Conservation (phyloP, 2,113 vertebrate species). For the Rhabdornis inornatus region DNA sequence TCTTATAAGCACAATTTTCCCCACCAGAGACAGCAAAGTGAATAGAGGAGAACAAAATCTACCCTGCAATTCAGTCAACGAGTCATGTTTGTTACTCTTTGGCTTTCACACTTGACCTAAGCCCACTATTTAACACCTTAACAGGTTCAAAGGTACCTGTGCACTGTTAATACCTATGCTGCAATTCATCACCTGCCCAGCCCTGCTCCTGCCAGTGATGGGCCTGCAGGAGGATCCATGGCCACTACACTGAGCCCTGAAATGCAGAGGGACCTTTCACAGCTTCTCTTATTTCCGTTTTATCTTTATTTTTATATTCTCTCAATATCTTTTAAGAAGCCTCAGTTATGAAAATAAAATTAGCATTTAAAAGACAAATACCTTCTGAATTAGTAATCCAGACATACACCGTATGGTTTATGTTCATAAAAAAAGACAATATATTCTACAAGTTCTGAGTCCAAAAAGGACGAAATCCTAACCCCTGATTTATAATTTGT, state of each 20-base stretch:
- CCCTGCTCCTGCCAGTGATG: neutral
- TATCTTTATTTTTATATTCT: neutral
- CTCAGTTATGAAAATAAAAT: neutral
- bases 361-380: neutral
- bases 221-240: neutral
- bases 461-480: neutral
- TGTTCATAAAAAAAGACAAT: neutral
- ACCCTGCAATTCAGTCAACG: neutral
- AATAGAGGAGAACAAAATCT: neutral
- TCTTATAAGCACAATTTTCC: neutral
- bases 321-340: neutral
- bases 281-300: neutral
- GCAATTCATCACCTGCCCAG: neutral
- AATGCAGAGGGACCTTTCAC: neutral
- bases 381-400: neutral
- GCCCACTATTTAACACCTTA: neutral
- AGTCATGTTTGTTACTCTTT: neutral
- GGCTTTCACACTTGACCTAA: neutral
- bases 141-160: neutral
- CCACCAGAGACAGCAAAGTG: neutral
- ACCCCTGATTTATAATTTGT: neutral
- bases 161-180: neutral
- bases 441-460: neutral
- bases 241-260: neutral
- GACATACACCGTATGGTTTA: neutral